phyloP scores from a whole-genome alignment of 2,888 invertebrate species.

The Amphimallon solstitiale region DNA sequence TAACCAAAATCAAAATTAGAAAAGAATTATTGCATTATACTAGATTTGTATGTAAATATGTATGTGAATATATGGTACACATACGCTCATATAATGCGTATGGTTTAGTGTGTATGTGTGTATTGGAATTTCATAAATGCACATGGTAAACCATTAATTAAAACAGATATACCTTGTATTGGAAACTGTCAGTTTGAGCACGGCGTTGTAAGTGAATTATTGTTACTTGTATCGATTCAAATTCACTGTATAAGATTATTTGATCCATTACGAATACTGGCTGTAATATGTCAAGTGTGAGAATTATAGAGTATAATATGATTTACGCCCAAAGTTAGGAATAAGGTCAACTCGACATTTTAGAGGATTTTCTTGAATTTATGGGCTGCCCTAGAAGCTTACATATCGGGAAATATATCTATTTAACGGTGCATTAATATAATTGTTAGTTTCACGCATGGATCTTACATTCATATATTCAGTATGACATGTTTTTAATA shows the following conservation, averaged over 20 bases:
- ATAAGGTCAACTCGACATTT: slow-evolving; percentile 49
- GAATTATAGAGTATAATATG: slow-evolving; percentile 45
- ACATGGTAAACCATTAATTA: slow-evolving; percentile 29
- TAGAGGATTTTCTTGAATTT: slow-evolving; percentile 49
- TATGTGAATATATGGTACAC: too few relatives aligned
- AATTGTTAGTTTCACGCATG: neutral
- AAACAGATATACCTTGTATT: slow-evolving; percentile 32
- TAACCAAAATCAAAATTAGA: too few relatives aligned
- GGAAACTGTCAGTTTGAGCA: slow-evolving; percentile 16
- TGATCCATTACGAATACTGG: slow-evolving; percentile 42
- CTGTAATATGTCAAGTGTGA: slow-evolving; percentile 42
- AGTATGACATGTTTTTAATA: too few relatives aligned
- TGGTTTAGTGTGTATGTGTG: neutral
- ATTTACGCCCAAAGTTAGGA: slow-evolving; percentile 45
- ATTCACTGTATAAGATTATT: slow-evolving; percentile 25
- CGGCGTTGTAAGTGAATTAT: slow-evolving; percentile 24
- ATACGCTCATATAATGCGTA: too few relatives aligned
- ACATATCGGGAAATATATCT: slow-evolving; percentile 28
- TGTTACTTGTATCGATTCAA: slow-evolving; percentile 23
- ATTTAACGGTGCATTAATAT: slow-evolving; percentile 4
- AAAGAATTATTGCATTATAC: too few relatives aligned
- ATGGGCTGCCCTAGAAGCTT: slow-evolving; percentile 37
- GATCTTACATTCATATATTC: too few relatives aligned
- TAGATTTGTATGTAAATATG: too few relatives aligned
- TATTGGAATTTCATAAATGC: slow-evolving; percentile 22